Base-by-base conservation (phyloP, 2,113 vertebrate genomes). In the Phylloscopus trochilus region DNA sequence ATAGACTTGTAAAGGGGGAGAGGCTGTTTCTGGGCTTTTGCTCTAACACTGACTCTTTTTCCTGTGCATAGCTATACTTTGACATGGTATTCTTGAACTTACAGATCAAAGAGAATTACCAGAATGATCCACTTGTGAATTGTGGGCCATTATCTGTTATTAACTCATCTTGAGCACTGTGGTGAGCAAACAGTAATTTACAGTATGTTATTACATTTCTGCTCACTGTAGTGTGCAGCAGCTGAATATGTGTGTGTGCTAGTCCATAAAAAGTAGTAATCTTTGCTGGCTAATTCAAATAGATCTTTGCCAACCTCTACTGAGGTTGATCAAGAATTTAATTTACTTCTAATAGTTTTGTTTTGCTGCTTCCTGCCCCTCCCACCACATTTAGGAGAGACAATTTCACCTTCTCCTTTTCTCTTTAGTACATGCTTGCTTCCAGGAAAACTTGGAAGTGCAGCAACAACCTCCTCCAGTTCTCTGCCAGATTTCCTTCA, bases 401-500 rank as follows among this genome's bases (percentile, higher is more conserved):
- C 58, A 35, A 85, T 94, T 91, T 90, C 55, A 92, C 78, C 74
- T 87, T 94, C 91, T 92, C 73, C 13, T 23, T 77, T 96, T 93
- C 85, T 94, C 62, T 89, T 66, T 70, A 84, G 76, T 31, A 83
- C 78, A 75, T 13, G 67, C 60, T 81, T 93, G 93, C 91, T 95
- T 96, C 89, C 91, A 96, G 93, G 91, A 96, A 95, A 96, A 94
- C 93, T 96, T 96, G 90, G 92, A 96, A 92, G 74, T 10, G 0
- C 59, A 92, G 93, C 94, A 91, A 83, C 87, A 92, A 79, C 83
- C 93, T 95, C 83, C 83, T 95, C 64, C 79, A 37, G 62, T 86
- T 88, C 91, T 72, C 84, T 95, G 96, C 96, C 92, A 96, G 92
- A 89, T 88, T 96, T 94, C 92, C 94, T 96, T 97, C 94, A 92